Percentiles rank a stretch among this genome's conserved stretches.
These are phyloP conservation scores for Phaethon lepturus DNA, from an alignment of 2,113 vertebrate species.

Conservation along the genomic window DNA sequence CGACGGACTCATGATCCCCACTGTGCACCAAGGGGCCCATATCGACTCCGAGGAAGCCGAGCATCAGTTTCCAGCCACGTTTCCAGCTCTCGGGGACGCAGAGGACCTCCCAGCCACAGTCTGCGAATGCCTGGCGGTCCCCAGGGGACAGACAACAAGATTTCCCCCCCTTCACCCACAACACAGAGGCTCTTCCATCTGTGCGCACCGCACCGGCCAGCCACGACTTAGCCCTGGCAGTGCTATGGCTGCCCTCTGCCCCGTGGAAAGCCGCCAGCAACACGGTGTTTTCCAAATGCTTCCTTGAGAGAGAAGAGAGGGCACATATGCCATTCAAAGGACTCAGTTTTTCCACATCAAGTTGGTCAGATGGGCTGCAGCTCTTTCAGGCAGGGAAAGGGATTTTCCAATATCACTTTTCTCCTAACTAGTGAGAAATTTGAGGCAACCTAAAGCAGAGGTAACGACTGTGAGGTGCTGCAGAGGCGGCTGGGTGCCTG, in stretches of 20 bases:
- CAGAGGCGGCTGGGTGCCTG: not conserved
- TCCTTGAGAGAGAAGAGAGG: not conserved
- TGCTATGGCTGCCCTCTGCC: not conserved
- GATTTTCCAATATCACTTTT: not conserved
- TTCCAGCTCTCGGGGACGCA: not conserved
- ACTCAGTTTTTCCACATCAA: not conserved
- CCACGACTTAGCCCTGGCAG: not conserved
- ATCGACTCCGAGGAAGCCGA: not conserved
- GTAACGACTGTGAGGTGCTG: not conserved
- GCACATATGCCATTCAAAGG: not conserved
- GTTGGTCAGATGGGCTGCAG: not conserved
- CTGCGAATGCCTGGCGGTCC: accelerated
- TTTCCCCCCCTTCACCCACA: accelerated
- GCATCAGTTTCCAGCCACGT: not conserved
- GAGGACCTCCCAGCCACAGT: not conserved
- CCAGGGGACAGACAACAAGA: not conserved
- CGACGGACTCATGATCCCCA: accelerated
- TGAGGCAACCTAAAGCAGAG: not conserved
- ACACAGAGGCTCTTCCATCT: not conserved
- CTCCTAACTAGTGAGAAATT: not conserved
- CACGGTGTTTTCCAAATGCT: not conserved
- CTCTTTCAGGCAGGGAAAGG: not conserved
- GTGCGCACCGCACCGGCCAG: not conserved
- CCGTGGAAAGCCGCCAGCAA: not conserved
- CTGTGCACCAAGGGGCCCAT: accelerated